Base-by-base conservation (phyloP, 2,888 invertebrate species). In the Lithophane socia region DNA sequence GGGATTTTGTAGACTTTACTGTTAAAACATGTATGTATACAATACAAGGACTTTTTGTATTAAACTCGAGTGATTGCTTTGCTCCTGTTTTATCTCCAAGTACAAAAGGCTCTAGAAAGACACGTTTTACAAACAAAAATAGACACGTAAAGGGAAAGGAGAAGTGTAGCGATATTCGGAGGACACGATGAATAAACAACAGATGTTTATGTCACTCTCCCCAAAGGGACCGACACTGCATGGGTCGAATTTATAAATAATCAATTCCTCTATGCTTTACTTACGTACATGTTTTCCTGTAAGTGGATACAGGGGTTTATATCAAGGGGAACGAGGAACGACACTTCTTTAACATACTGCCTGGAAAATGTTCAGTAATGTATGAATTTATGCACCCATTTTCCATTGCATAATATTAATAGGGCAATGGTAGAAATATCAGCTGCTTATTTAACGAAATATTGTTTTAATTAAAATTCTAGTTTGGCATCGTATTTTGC, bases 141-240 rank as follows among this genome's bases (percentile, higher is more conserved):
- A 85, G 79, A 83, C 73, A 83, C 76, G 88, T 86, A 87, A 91
- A 90, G 86, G 89, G 88, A 90, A 90, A 90, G 80, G 86, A 87
- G 90, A 88, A 91, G 88, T 90, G 91, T 89, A 87, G 89, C 89
- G 87, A 90, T 91, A 91, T 91, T 90, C 88, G 86, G 86, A 86
- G 87, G 90, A 89, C 87, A 83, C 92, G 91, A 93, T 94, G 94
- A 94, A 95, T 94, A 94, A 94, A 94, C 94, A 95, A 92, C 94
- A 93, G 92, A 90, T 94, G 94, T 93, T 93, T 92, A 90, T 91
- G 91, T 91, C 90, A 89, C 89, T 88, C 86, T 85, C 85, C 88
- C 80, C 66, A 84, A 80, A 87, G 91, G 92, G 87, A 79, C 86
- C 77, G 77, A 75, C 86, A 84, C 82, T 85, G 86, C 88, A 89